Conservation (phyloP, 2,797 vertebrate genomes). For the Selene dorsalis region DNA sequence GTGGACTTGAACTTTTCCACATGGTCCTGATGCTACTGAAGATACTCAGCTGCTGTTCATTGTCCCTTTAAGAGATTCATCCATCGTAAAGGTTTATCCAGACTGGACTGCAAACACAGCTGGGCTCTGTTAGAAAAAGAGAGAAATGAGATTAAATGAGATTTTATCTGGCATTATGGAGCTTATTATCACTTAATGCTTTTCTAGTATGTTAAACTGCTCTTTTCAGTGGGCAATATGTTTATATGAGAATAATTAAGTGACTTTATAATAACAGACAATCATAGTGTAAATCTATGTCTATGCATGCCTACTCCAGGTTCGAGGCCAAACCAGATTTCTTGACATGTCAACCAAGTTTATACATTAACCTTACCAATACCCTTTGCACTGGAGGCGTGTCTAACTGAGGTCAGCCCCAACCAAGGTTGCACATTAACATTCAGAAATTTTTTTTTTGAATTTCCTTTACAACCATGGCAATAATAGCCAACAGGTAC, state of each 20-base stretch:
- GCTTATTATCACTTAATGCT: background rate
- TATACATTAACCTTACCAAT: conserved; percentile 75
- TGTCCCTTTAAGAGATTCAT: conserved; percentile 45
- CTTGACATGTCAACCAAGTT: conserved; percentile 56
- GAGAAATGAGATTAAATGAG: conserved; percentile 26
- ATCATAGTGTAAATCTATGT: background rate
- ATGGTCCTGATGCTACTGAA: conserved; percentile 25
- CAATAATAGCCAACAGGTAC: background rate
- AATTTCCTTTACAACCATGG: background rate
- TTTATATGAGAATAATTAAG: background rate
- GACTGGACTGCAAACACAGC: conserved; percentile 32
- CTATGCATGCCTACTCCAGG: conserved; percentile 11
- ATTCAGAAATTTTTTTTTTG: background rate
- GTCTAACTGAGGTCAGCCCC: conserved; percentile 13
- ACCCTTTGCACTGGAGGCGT: conserved; percentile 65
- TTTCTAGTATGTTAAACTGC: background rate
- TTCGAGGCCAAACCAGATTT: conserved; percentile 22
- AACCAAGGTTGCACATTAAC: conserved; percentile 17
- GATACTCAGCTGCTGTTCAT: conserved; percentile 49
- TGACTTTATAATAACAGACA: background rate
- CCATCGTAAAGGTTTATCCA: conserved; percentile 57
- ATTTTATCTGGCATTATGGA: background rate
- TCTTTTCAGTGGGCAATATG: background rate
- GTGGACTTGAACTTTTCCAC: conserved; percentile 24
- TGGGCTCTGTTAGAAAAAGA: conserved; percentile 51